A percentile compares a stretch with the other conserved stretches of the same genome.
These are phyloP conservation scores for Antechinus flavipes DNA, from an alignment of 2,113 vertebrate genomes.

Conservation along the genomic window DNA sequence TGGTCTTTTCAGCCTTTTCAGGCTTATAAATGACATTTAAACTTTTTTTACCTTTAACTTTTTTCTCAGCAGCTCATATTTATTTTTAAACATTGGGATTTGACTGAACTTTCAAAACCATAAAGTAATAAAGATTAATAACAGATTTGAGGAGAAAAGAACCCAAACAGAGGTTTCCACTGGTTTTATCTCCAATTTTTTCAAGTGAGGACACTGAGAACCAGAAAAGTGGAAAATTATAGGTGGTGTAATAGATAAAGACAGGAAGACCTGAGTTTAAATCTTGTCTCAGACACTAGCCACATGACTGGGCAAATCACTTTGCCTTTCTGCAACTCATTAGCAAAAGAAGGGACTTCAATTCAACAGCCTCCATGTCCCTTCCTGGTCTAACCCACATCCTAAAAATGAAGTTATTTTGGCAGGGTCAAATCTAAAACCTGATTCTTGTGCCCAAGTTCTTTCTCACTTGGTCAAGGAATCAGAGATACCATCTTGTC, in stretches of 20 bases:
- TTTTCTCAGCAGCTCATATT: not conserved
- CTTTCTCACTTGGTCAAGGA: not conserved
- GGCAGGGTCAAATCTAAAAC: too few relatives aligned
- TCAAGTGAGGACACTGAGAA: not conserved
- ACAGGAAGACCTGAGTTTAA: not conserved
- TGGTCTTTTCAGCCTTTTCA: constrained; percentile 6
- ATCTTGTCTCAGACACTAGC: not conserved
- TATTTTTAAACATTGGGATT: constrained; percentile 22
- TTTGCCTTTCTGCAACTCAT: not conserved
- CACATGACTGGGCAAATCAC: not conserved
- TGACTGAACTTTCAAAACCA: constrained; percentile 39
- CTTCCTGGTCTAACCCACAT: not conserved
- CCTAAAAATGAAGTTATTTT: not conserved
- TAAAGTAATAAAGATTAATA: constrained; percentile 32
- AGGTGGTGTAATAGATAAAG: not conserved
- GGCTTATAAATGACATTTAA: not conserved
- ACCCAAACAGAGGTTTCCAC: constrained; percentile 6
- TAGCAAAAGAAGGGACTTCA: too few relatives aligned
- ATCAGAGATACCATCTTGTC: too few relatives aligned
- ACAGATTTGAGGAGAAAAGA: constrained; percentile 30
- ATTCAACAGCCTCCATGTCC: not conserved
- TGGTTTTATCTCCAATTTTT: not conserved
- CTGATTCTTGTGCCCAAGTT: not conserved
- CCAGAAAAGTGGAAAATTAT: not conserved
- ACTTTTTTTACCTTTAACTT: not conserved